Percentiles rank a stretch among this genome's conserved stretches.
phyloP scores from a whole-genome alignment of 2,888 invertebrate genomes.

The Pherbina coryleti region DNA sequence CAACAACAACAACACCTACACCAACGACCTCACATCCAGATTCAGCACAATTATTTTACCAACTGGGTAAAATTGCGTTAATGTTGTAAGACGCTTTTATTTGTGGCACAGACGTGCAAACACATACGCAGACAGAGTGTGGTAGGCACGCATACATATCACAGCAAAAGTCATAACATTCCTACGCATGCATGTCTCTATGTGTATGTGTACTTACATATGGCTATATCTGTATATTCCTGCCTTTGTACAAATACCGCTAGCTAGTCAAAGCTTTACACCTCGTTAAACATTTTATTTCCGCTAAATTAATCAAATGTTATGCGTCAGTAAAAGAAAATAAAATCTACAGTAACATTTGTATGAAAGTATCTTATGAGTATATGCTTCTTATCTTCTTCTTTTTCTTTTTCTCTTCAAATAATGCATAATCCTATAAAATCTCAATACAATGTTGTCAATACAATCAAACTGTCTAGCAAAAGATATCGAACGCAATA shows the following conservation, averaged over 20 bases:
- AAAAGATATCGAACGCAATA: not conserved
- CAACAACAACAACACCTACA: too few species aligned
- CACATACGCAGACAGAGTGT: too few species aligned
- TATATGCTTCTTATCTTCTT: too few species aligned
- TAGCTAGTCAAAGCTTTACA: slow-evolving; percentile 26
- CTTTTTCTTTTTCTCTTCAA: too few species aligned
- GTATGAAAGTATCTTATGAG: not conserved
- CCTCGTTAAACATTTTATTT: slow-evolving; percentile 47
- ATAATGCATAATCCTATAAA: not conserved
- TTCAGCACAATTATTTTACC: too few species aligned
- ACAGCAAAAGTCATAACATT: not conserved
- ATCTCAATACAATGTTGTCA: not conserved
- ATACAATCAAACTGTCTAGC: not conserved
- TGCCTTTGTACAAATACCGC: not conserved
- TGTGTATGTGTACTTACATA: too few species aligned
- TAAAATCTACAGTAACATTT: not conserved
- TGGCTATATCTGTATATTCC: not conserved
- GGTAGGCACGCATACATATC: not conserved
- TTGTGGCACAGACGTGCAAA: too few species aligned
- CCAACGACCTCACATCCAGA: too few species aligned
- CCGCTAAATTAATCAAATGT: slow-evolving; percentile 41
- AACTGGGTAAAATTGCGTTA: too few species aligned
- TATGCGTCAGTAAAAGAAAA: slow-evolving; percentile 4
- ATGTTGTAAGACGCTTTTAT: too few species aligned
- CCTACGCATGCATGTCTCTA: not conserved